Conservation (phyloP, 1,140 invertebrate genomes). For the Anoplophora glabripennis region DNA sequence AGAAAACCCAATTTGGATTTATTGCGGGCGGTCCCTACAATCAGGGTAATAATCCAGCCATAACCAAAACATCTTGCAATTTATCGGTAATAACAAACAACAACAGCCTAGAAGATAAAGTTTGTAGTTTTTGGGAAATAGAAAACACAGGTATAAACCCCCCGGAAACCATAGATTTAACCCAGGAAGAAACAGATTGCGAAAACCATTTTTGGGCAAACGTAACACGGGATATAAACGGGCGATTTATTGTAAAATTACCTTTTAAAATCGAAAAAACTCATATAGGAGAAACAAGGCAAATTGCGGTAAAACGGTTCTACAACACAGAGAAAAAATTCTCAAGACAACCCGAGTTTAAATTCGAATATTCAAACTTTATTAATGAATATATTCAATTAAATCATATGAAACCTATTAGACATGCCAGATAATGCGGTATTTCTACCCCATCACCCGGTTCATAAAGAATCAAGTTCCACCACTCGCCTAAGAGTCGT, state of each 20-base stretch:
- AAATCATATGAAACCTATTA: too few species aligned
- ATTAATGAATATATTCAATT: too few species aligned
- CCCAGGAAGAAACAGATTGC: background rate
- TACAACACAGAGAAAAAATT: too few species aligned
- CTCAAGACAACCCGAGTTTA: too few species aligned
- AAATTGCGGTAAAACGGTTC: too few species aligned
- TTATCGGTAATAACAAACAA: background rate
- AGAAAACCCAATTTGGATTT: slow-evolving; percentile 17
- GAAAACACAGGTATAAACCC: background rate
- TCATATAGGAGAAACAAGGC: too few species aligned
- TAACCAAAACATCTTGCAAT: background rate
- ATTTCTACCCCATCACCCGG: too few species aligned
- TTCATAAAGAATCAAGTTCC: too few species aligned
- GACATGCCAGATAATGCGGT: too few species aligned
- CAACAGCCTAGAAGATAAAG: background rate
- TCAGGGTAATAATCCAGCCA: slow-evolving; percentile 12
- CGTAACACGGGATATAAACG: background rate
- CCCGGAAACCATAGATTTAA: background rate
- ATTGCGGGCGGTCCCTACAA: slow-evolving; percentile 11
- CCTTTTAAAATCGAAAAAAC: too few species aligned
- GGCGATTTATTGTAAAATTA: background rate
- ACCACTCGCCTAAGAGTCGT: too few species aligned
- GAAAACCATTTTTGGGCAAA: background rate
- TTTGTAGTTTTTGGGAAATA: slow-evolving; percentile 1
- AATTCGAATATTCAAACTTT: too few species aligned